Evolutionary conservation across 2,888 invertebrate genomes (phyloP), one percentile per base, ranked within the genome.

Genomic region (Asteroscopus sphinx): DNA sequence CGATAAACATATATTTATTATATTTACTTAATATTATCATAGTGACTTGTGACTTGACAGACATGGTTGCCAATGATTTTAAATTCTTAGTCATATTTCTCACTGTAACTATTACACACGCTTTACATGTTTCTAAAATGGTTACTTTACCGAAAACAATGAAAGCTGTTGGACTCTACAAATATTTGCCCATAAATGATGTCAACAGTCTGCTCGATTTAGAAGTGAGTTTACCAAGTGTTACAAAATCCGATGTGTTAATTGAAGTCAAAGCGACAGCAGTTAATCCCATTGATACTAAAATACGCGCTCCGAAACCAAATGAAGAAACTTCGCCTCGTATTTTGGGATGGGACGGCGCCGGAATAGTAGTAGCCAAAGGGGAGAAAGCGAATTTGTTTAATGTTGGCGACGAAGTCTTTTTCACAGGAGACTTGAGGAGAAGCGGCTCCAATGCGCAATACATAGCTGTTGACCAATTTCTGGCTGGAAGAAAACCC

Each of bases 261-360:
- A 81, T 93, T 1, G 81, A 93, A 82, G 92, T 93, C 8, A 92
- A 90, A 55, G 91, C 93, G n/a, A 83, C 76, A 5, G 77, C 92
- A 25, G 85, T 93, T 3, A 93, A 93, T 65, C 92, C 93, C 4
- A 89, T 93, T 21, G 93, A 93, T 57, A 85, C 89, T 0, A 93
- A 93, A 62, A 66, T 79, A 66, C 80, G 93, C 12, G 90, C 93
- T 1, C 91, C 90, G 2, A 92, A 91, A 56, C 77, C 87, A 1
- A 76, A 72, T 44, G 64, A 88, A n/a, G 90, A 91, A 77, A 61
- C 73, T 0, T 49, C 71, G 1, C 88, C 92, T 0, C 81, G 86
- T 21, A 88, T 93, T 52, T 77, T 93, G 17, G 93, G 93, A 40
- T 92, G 87, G 83, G 93, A 93, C 57, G 93, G 93, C 15, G 81